Evolutionary conservation across 2,113 vertebrate genomes (phyloP).

Genomic region (Proteles cristata): DNA sequence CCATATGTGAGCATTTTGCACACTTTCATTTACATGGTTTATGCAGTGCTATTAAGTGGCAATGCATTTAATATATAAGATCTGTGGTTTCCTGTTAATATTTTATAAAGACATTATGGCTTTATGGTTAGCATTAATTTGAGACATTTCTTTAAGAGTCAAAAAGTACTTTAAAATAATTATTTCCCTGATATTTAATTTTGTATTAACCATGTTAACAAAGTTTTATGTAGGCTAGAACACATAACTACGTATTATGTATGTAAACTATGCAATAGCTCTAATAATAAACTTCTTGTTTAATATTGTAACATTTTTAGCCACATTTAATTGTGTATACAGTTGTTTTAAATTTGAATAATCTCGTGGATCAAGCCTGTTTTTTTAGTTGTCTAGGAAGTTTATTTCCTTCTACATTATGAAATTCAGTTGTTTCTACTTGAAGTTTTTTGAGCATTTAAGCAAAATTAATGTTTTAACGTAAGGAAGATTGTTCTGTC

Average conservation of each 20-base stretch:
- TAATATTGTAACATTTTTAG: conserved; percentile 30
- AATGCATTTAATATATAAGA: conserved; percentile 59
- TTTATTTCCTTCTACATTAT: neutral
- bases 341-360: conserved; percentile 27
- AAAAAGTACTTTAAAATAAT: conserved; percentile 64
- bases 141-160: conserved; percentile 46
- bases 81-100: conserved; percentile 56
- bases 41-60: conserved; percentile 62
- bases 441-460: neutral
- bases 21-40: conserved; percentile 57
- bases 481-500: neutral
- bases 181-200: conserved; percentile 59
- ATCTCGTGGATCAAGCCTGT: neutral
- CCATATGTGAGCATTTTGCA: conserved; percentile 46
- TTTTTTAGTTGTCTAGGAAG: neutral
- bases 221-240: conserved; percentile 4
- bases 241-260: conserved; percentile 36
- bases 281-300: conserved; percentile 52
- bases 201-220: conserved; percentile 65
- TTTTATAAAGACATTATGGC: conserved; percentile 61
- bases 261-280: conserved; percentile 8
- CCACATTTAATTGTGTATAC: neutral
- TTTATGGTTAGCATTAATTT: conserved; percentile 62
- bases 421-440: neutral
- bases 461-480: conserved; percentile 43